Percentiles rank a stretch among this genome's conserved stretches.
Evolutionary conservation across 2,797 vertebrate species (phyloP).

Genomic region (Alfaro cultratus): DNA sequence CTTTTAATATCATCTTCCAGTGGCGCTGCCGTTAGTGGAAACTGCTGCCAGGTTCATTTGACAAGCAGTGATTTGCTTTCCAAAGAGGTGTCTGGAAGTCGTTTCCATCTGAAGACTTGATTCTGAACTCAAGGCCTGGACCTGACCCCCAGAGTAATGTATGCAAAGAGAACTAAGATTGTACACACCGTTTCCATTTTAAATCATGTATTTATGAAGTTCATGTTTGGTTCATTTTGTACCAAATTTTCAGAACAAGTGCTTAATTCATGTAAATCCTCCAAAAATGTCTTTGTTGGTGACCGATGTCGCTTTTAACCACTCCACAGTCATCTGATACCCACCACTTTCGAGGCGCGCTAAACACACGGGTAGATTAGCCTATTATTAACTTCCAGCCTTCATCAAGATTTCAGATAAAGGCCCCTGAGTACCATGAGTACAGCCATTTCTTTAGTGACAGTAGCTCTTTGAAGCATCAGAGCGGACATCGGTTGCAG

Average conservation of each 20-base stretch:
- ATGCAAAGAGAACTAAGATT: slow-evolving; percentile 13
- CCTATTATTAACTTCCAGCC: slow-evolving; percentile 35
- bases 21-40: slow-evolving; percentile 18
- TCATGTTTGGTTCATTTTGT: background rate
- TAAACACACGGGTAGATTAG: slow-evolving; percentile 13
- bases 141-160: background rate
- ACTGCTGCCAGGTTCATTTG: slow-evolving; percentile 35
- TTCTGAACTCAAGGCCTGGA: slow-evolving; percentile 15
- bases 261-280: background rate
- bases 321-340: background rate
- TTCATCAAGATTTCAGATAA: slow-evolving; percentile 57
- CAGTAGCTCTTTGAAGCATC: slow-evolving; percentile 71
- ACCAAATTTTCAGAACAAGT: background rate
- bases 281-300: background rate
- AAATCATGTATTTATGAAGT: background rate
- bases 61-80: slow-evolving; percentile 9
- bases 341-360: slow-evolving; percentile 12
- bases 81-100: slow-evolving; percentile 30
- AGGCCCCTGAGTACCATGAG: slow-evolving; percentile 46
- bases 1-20: slow-evolving; percentile 41
- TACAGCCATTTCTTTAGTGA: slow-evolving; percentile 61
- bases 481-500: slow-evolving; percentile 49
- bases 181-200: background rate
- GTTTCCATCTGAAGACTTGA: slow-evolving; percentile 28
- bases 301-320: background rate